phyloP scores from a whole-genome alignment of 53 echinoderm and acorn worm genomes.

The Henricia sp. region DNA sequence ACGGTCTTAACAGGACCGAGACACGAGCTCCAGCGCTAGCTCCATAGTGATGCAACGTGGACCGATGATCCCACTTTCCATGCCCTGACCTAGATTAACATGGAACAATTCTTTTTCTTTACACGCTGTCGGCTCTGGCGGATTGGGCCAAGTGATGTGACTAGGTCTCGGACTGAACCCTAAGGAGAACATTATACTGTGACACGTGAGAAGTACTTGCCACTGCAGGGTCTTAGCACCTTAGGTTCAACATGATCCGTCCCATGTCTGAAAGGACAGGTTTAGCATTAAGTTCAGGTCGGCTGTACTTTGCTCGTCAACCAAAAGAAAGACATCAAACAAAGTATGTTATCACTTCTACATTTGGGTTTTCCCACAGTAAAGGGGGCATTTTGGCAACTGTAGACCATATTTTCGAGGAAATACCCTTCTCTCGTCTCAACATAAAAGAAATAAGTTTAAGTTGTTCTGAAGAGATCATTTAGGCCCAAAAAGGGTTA shows the following conservation, averaged over 20 bases:
- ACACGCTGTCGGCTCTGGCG: background rate
- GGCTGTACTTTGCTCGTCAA: conserved; percentile 30
- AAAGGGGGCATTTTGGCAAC: too few species aligned
- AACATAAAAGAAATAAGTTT: too few species aligned
- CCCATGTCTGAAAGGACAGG: background rate
- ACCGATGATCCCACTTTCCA: conserved; percentile 7
- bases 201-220: conserved; percentile 34
- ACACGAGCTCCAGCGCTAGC: conserved; percentile 9
- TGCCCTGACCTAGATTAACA: conserved; percentile 48
- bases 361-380: too few species aligned
- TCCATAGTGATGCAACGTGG: conserved; percentile 9
- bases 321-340: background rate
- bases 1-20: background rate
- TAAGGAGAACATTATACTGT: conserved; percentile 37
- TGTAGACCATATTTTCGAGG: too few species aligned
- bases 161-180: conserved; percentile 1
- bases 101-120: conserved; percentile 41
- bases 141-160: conserved; percentile 9
- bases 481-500: too few species aligned
- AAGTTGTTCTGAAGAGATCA: too few species aligned
- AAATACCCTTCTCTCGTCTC: too few species aligned
- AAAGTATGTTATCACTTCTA: too few species aligned
- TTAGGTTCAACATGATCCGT: background rate
- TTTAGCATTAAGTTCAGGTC: conserved; percentile 11
- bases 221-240: conserved; percentile 33